Evolutionary conservation across 2,797 vertebrate genomes (phyloP).

Genomic region (Acipenser transmontanus): DNA sequence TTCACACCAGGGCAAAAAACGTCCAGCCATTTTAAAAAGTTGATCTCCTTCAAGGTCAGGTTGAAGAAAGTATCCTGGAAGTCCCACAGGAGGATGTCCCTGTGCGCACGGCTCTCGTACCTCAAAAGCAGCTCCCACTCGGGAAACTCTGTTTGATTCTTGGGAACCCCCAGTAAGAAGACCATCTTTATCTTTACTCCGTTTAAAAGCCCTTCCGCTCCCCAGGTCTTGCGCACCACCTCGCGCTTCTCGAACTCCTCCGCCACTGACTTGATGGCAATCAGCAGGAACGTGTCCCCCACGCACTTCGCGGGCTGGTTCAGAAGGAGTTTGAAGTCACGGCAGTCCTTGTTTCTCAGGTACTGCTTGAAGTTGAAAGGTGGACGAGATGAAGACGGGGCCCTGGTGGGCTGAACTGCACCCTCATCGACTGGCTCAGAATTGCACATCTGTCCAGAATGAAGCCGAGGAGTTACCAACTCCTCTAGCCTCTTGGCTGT

Average conservation of each 20-base stretch:
- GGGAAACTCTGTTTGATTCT: constrained; percentile 53
- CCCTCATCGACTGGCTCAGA: constrained; percentile 23
- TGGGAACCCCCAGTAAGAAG: constrained; percentile 83
- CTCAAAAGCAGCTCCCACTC: constrained; percentile 79
- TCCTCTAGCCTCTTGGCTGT: constrained; percentile 4
- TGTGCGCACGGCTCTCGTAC: constrained; percentile 76
- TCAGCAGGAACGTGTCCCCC: constrained; percentile 73
- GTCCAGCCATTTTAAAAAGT: constrained; percentile 89
- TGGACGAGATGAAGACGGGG: constrained; percentile 39
- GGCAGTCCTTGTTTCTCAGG: constrained; percentile 79
- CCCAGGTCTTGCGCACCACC: constrained; percentile 91
- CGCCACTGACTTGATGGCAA: constrained; percentile 83
- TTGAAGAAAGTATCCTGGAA: constrained; percentile 97
- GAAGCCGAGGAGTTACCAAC: constrained; percentile 23
- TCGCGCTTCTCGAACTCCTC: constrained; percentile 90
- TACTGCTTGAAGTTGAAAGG: constrained; percentile 83
- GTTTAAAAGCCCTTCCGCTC: constrained; percentile 65
- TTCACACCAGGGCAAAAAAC: constrained; percentile 69
- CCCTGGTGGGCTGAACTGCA: background rate
- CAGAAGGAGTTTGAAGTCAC: constrained; percentile 79
- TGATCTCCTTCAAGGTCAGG: constrained; percentile 91
- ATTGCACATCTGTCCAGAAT: constrained; percentile 15
- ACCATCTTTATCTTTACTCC: constrained; percentile 72
- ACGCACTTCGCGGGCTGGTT: constrained; percentile 86
- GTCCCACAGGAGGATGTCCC: constrained; percentile 89